These are phyloP conservation scores for Hemaris fuciformis DNA, from an alignment of 2,888 invertebrate species.

Conservation along the genomic window DNA sequence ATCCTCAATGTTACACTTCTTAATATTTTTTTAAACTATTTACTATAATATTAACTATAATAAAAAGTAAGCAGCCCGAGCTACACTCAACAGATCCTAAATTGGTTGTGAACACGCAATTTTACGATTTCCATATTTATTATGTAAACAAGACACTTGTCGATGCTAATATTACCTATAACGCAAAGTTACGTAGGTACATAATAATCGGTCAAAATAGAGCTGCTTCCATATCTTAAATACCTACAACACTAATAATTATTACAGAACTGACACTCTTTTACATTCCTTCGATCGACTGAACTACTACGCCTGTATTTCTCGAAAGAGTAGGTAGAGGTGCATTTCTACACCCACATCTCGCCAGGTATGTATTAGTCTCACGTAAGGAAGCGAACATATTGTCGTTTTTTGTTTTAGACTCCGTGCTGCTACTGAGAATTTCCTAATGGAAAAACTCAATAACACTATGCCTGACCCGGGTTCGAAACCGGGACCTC, in stretches of 20 bases:
- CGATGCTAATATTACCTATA: slow-evolving; percentile 59
- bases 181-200: slow-evolving; percentile 67
- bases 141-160: slow-evolving; percentile 46
- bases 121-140: slow-evolving; percentile 26
- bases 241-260: not conserved
- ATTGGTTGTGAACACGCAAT: not conserved
- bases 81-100: not conserved
- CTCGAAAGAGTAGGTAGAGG: no score
- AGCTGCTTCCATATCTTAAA: not conserved
- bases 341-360: no score
- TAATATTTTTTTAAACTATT: no score
- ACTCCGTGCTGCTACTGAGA: no score
- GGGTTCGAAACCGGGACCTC: no score
- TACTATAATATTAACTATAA: not conserved
- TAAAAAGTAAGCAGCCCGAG: not conserved
- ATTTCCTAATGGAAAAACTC: no score
- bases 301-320: no score
- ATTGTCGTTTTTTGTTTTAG: no score
- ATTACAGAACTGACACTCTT: not conserved
- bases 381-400: no score
- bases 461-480: no score
- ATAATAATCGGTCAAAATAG: slow-evolving; percentile 28
- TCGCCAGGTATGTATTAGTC: no score
- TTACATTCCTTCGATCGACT: not conserved
- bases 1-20: no score